Conservation (phyloP, 2,797 vertebrate species). For the Meriones psammophilus region DNA sequence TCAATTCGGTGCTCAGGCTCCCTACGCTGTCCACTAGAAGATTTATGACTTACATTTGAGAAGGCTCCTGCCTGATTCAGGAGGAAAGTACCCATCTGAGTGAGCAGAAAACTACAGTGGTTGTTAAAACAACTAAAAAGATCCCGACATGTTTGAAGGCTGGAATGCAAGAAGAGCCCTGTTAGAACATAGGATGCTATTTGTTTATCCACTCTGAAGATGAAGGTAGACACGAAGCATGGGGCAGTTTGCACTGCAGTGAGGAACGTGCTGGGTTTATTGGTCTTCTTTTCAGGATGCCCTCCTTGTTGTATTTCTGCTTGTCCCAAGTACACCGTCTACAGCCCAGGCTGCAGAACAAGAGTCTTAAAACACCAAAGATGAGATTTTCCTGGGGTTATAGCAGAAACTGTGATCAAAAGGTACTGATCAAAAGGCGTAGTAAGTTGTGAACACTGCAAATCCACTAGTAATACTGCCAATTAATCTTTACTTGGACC, state of each 20-base stretch:
- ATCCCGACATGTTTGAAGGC: background rate
- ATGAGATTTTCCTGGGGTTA: background rate
- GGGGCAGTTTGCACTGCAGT: background rate
- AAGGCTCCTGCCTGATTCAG: background rate
- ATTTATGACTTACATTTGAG: background rate
- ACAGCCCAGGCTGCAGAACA: background rate
- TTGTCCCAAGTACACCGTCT: background rate
- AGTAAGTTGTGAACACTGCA: slow-evolving; percentile 5
- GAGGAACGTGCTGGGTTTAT: background rate
- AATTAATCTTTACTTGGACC: slow-evolving; percentile 49
- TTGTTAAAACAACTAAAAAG: background rate
- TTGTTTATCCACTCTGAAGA: background rate
- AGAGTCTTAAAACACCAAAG: background rate
- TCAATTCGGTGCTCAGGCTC: background rate
- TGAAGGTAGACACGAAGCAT: background rate
- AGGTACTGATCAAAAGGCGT: background rate
- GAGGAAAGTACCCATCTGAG: slow-evolving; percentile 1
- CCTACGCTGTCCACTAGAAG: background rate
- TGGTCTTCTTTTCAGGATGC: background rate
- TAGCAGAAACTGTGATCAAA: slow-evolving; percentile 14
- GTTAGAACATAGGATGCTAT: background rate
- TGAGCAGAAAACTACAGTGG: background rate
- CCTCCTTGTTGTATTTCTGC: background rate
- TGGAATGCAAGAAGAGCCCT: background rate
- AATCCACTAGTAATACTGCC: slow-evolving; percentile 10